phyloP scores from a whole-genome alignment of 2,797 vertebrate species.

The Pangasius sanitwongsei region DNA sequence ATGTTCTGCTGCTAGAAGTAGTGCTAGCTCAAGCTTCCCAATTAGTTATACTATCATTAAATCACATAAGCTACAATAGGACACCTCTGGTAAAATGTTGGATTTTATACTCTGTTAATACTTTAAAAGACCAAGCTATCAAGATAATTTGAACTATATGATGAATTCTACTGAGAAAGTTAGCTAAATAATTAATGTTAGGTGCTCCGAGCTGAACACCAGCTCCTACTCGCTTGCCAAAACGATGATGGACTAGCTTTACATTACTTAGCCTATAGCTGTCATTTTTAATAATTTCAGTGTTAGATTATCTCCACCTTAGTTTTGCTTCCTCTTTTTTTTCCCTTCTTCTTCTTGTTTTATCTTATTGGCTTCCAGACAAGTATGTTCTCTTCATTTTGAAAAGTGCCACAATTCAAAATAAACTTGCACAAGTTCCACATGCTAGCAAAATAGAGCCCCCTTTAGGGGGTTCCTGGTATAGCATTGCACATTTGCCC shows the following conservation, averaged over 20 bases:
- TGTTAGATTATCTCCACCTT: not conserved
- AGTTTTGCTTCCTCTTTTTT: not conserved
- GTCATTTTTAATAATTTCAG: not conserved
- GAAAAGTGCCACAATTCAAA: not conserved
- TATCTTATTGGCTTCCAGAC: not conserved
- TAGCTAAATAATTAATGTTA: not conserved
- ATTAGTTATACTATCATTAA: not conserved
- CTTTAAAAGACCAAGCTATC: not conserved
- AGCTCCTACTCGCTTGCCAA: not conserved
- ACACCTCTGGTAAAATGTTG: not conserved
- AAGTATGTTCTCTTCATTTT: not conserved
- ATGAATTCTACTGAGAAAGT: not conserved
- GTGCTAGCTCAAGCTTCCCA: not conserved
- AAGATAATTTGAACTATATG: not conserved
- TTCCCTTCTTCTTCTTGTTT: not conserved
- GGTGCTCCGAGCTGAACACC: not conserved
- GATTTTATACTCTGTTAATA: not conserved
- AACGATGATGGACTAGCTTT: not conserved
- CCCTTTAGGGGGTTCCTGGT: not conserved
- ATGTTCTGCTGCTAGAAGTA: not conserved
- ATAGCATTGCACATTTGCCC: not conserved
- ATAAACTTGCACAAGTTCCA: not conserved
- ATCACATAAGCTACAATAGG: too few species aligned
- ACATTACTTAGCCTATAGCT: not conserved
- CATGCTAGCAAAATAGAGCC: not conserved